These are phyloP conservation scores for Hartigia nigra DNA, from an alignment of 2,888 invertebrate species.

Conservation along the genomic window DNA sequence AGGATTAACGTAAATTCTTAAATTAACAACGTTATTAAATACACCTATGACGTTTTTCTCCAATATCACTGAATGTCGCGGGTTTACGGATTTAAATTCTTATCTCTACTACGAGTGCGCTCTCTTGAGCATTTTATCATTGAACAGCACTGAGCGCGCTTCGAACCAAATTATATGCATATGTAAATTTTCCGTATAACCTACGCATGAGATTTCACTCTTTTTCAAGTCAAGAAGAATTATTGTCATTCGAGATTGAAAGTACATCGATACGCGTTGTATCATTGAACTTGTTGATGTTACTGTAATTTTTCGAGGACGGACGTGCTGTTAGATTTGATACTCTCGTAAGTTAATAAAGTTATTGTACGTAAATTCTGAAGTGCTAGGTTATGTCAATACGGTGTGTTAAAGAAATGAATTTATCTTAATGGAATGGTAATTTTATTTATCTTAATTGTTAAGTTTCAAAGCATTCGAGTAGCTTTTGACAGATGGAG, in stretches of 20 bases:
- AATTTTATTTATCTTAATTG: background rate
- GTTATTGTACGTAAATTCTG: background rate
- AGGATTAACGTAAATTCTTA: background rate
- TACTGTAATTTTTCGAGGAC: background rate
- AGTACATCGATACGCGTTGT: background rate
- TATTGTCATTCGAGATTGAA: background rate
- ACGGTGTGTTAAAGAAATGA: background rate
- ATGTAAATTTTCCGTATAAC: slow-evolving; percentile 1
- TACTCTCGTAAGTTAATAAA: background rate
- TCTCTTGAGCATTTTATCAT: background rate
- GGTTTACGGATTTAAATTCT: background rate
- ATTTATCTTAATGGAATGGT: background rate
- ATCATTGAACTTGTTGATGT: background rate
- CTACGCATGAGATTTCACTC: background rate
- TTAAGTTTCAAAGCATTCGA: background rate
- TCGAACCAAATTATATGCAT: background rate
- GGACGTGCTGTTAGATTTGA: background rate
- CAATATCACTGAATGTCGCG: background rate
- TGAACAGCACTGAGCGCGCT: background rate
- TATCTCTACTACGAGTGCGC: background rate
- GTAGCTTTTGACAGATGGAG: background rate
- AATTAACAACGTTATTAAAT: background rate
- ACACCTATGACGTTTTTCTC: background rate
- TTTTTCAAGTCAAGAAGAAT: background rate
- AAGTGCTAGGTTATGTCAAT: background rate